Evolutionary conservation across 2,797 vertebrate species (phyloP), one percentile per base, ranked within the genome.

Genomic region (Syncerus caffer): DNA sequence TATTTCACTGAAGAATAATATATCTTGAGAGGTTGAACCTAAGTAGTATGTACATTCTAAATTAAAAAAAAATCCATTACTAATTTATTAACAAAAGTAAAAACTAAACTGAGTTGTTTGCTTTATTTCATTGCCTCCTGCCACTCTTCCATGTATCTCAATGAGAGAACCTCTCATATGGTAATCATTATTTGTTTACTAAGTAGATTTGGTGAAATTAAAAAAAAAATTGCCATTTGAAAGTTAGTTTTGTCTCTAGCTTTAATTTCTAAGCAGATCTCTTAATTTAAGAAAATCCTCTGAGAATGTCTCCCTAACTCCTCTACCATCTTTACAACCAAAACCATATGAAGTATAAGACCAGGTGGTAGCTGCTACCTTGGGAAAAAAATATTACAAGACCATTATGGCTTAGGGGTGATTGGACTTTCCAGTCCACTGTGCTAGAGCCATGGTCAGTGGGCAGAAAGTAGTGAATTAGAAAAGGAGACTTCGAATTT

Each of bases 1-100:
- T 95, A 85, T 86, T 98, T 92, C n/a, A 95, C 51, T 58, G 25
- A 89, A 55, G 21, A 74, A 67, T 82, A 71, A 62, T 15, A 10
- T 92, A 82, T n/a, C 29, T 89, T 57, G 29, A 90, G 55, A 60
- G 67, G 50, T 79, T 3, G 21, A 64, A 60, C 13, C 17, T 71
- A 78, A 95, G n/a, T 25, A 92, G 6, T 89, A 38, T 55, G 1
- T 82, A 23, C 42, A 71, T 90, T 92, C 25, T 9, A 95, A 62
- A 60, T 23, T 87, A 34, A 34, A 34, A 16, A 92, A 91, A 58
- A 17, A 38, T 85, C 80, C 71, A 51, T 91, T 4, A 91, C 11
- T 80, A 90, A 34, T 38, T 90, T 74, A 80, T 74, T 97, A 92
- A 64, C 42, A 87, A 82, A 86, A 25, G 31, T 38, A 50, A 90